phyloP scores from a whole-genome alignment of 2,113 vertebrate genomes.

The Larimichthys crocea region DNA sequence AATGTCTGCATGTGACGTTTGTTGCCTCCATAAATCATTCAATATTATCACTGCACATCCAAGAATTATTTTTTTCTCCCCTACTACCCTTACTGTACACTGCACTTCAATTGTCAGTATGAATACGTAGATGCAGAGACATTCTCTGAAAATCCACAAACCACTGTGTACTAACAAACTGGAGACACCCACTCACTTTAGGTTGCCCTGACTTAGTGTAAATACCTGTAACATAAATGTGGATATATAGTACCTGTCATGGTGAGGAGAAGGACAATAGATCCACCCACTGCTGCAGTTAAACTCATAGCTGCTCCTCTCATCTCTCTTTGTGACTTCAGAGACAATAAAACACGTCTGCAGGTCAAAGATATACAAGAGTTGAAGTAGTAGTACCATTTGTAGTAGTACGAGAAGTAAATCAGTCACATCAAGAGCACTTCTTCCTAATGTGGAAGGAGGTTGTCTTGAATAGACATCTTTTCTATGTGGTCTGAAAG shows the following conservation, averaged over 20 bases:
- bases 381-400: no score
- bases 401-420: neutral
- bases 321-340: neutral
- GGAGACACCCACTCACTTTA: neutral
- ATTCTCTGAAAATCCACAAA: neutral
- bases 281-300: neutral
- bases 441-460: neutral
- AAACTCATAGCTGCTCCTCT: slow-evolving; percentile 12
- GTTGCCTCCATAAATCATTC: neutral
- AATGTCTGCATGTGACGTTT: neutral
- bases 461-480: neutral
- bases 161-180: neutral
- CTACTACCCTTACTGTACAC: neutral
- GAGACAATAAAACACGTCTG: neutral
- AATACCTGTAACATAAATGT: neutral
- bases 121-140: neutral
- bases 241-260: neutral
- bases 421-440: neutral
- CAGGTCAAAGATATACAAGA: neutral
- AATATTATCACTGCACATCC: neutral
- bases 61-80: neutral
- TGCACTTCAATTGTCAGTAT: neutral
- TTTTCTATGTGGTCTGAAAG: neutral
- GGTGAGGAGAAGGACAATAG: slow-evolving; percentile 5
- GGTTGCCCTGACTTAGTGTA: neutral